Evolutionary conservation across 2,888 invertebrate genomes (phyloP).

Genomic region (Piscicola geometra): DNA sequence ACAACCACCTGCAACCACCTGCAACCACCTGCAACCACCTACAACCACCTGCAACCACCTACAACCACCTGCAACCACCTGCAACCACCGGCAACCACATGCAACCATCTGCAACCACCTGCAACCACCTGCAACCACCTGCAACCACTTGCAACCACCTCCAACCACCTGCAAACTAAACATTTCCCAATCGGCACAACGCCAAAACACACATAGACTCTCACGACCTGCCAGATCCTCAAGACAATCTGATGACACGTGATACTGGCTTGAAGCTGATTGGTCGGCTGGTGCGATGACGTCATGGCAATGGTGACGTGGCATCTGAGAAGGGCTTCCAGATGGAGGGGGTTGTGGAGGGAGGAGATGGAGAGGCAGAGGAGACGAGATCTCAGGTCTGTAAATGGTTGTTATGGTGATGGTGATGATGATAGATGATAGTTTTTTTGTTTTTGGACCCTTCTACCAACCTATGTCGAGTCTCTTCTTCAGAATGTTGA

Average conservation of each 20-base stretch:
- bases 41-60: no score
- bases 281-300: background rate
- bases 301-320: slow-evolving; percentile 29
- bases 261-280: slow-evolving; percentile 1
- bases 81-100: no score
- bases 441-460: background rate
- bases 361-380: background rate
- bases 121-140: no score
- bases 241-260: slow-evolving; percentile 6
- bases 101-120: no score
- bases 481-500: background rate
- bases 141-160: background rate
- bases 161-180: background rate
- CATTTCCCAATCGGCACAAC: background rate
- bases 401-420: background rate
- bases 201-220: no score
- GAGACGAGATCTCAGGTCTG: background rate
- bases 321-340: slow-evolving; percentile 19
- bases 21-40: no score
- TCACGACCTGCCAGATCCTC: slow-evolving; percentile 28
- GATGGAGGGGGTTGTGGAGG: background rate
- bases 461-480: background rate
- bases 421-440: background rate
- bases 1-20: no score
- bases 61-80: no score